phyloP scores from a whole-genome alignment of 2,888 invertebrate species.

The Coelogynopora nodosa region DNA sequence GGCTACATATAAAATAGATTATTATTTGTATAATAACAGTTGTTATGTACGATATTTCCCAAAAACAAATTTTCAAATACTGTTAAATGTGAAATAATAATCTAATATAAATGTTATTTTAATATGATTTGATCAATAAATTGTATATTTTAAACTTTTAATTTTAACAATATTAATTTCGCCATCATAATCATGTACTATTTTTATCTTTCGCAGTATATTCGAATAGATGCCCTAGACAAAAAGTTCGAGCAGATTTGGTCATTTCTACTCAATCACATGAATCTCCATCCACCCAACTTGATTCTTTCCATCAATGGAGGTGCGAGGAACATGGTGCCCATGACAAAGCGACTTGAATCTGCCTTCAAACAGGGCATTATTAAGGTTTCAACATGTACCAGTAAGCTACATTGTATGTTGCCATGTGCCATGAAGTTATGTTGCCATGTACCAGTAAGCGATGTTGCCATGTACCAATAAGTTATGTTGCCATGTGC shows the following conservation, averaged over 20 bases:
- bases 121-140: too few species aligned
- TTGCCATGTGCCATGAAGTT: too few species aligned
- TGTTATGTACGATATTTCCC: too few species aligned
- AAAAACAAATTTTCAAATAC: too few species aligned
- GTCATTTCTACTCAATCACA: constrained; percentile 55
- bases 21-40: too few species aligned
- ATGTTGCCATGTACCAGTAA: too few species aligned
- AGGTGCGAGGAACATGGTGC: constrained; percentile 59
- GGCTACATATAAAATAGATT: too few species aligned
- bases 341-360: constrained; percentile 50
- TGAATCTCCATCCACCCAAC: constrained; percentile 57
- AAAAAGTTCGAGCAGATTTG: constrained; percentile 53
- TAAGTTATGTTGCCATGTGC: too few species aligned
- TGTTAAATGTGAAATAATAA: background rate
- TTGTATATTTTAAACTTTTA: too few species aligned
- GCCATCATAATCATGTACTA: too few species aligned
- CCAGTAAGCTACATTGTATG: background rate
- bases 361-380: constrained; percentile 56
- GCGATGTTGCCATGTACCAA: too few species aligned
- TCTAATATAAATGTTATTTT: background rate
- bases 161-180: too few species aligned
- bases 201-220: constrained; percentile 51
- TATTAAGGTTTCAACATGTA: constrained; percentile 55
- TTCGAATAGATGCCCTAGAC: constrained; percentile 51
- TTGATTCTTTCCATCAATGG: constrained; percentile 61